Conservation (phyloP, 2,113 vertebrate genomes). For the Dipodomys spectabilis region DNA sequence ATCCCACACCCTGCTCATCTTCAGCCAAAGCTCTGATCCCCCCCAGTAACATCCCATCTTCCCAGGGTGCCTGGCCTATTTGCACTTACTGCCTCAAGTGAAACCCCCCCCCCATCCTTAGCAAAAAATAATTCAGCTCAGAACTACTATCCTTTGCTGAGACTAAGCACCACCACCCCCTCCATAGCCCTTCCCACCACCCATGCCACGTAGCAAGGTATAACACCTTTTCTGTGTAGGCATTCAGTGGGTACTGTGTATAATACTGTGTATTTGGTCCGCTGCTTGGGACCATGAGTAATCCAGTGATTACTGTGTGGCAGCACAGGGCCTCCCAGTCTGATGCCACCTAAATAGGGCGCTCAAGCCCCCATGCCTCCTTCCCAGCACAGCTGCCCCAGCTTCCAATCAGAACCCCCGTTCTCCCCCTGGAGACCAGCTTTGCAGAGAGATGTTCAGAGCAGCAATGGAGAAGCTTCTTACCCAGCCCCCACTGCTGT, state of each 20-base stretch:
- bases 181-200: not conserved
- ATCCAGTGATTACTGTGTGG: constrained; percentile 46
- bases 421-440: constrained; percentile 75
- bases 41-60: not conserved
- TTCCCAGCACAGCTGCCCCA: constrained; percentile 44
- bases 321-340: constrained; percentile 44
- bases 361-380: not conserved
- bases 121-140: constrained; percentile 3
- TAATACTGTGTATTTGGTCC: constrained; percentile 3
- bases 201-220: not conserved
- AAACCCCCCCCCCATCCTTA: not conserved
- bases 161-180: not conserved
- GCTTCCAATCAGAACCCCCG: constrained; percentile 79
- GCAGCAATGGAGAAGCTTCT: constrained; percentile 72
- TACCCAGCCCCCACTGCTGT: constrained; percentile 86
- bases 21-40: constrained; percentile 38
- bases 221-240: constrained; percentile 29
- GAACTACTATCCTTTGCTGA: constrained; percentile 52
- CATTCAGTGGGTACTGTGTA: not conserved
- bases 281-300: constrained; percentile 66
- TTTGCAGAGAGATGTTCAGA: constrained; percentile 52
- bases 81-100: not conserved
- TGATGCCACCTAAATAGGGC: constrained; percentile 45
- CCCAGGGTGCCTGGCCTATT: not conserved
- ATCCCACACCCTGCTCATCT: constrained; percentile 62